phyloP scores from a whole-genome alignment of 1,140 invertebrate genomes.

The Pogonomyrmex californicus region DNA sequence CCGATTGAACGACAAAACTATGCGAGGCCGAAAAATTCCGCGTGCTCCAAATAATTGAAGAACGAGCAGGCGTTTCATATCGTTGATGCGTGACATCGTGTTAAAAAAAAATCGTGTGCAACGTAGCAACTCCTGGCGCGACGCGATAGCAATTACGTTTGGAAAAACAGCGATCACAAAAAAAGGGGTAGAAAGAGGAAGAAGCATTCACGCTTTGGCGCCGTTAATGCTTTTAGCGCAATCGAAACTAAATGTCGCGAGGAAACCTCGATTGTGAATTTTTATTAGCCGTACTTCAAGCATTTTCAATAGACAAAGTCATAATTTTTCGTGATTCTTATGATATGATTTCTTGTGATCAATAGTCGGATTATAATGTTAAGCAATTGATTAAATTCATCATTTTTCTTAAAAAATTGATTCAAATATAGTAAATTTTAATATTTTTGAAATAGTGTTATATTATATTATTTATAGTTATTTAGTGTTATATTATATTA shows the following conservation, averaged over 20 bases:
- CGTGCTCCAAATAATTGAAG: slow-evolving; percentile 63
- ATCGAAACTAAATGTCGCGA: slow-evolving; percentile 31
- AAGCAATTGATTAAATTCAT: neutral
- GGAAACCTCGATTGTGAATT: slow-evolving; percentile 57
- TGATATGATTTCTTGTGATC: neutral
- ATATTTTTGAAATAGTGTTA: neutral
- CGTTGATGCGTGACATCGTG: slow-evolving; percentile 57
- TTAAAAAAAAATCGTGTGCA: slow-evolving; percentile 53
- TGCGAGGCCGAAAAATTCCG: slow-evolving; percentile 57
- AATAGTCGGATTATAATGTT: neutral
- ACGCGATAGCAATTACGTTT: slow-evolving; percentile 51
- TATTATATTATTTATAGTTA: neutral
- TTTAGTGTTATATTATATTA: too few species aligned
- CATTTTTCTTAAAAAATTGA: neutral
- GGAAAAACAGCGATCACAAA: slow-evolving; percentile 38
- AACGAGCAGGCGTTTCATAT: slow-evolving; percentile 57
- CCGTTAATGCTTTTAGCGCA: slow-evolving; percentile 51
- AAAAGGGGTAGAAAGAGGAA: slow-evolving; percentile 18
- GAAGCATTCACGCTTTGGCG: slow-evolving; percentile 34
- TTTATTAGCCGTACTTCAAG: slow-evolving; percentile 57
- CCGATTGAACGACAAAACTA: slow-evolving; percentile 64
- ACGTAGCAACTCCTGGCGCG: slow-evolving; percentile 52
- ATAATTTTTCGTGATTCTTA: slow-evolving; percentile 42
- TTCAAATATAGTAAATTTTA: neutral
- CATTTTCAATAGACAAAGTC: slow-evolving; percentile 24